phyloP scores from a whole-genome alignment of 2,797 vertebrate species.

The Typhlichthys eigenmanni region DNA sequence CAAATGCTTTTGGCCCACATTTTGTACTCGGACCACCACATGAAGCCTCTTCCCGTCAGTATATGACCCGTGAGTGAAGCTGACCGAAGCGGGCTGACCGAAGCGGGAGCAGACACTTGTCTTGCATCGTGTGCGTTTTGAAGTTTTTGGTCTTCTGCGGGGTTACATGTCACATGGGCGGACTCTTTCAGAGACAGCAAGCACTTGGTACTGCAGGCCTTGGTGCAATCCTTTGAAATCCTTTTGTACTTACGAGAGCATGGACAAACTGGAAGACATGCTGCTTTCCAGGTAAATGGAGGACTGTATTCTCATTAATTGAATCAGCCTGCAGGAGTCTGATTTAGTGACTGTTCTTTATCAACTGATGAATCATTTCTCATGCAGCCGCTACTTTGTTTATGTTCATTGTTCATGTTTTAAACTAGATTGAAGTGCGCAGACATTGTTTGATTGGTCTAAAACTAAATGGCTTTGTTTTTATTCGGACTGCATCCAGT shows the following conservation, averaged over 20 bases:
- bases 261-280: constrained; percentile 52
- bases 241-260: constrained; percentile 49
- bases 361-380: constrained; percentile 1
- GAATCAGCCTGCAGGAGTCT: constrained; percentile 44
- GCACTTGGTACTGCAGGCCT: constrained; percentile 63
- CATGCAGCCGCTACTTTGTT: constrained; percentile 29
- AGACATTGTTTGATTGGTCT: constrained; percentile 34
- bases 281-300: constrained; percentile 36
- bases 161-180: constrained; percentile 58
- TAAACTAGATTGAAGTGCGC: constrained; percentile 31
- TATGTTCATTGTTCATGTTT: constrained; percentile 11
- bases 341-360: constrained; percentile 30
- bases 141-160: constrained; percentile 64
- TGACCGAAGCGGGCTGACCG: constrained; percentile 20
- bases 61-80: constrained; percentile 50
- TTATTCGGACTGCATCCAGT: constrained; percentile 11
- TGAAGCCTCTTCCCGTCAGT: constrained; percentile 49
- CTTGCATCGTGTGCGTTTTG: constrained; percentile 51
- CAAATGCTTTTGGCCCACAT: too few relatives aligned
- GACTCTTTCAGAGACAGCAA: constrained; percentile 58
- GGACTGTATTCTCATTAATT: constrained; percentile 52
- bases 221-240: constrained; percentile 39
- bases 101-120: constrained; percentile 47
- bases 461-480: constrained; percentile 22
- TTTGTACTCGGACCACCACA: constrained; percentile 27